Evolutionary conservation across 1,140 invertebrate species (phyloP).

Genomic region (Euborellia annulipes): DNA sequence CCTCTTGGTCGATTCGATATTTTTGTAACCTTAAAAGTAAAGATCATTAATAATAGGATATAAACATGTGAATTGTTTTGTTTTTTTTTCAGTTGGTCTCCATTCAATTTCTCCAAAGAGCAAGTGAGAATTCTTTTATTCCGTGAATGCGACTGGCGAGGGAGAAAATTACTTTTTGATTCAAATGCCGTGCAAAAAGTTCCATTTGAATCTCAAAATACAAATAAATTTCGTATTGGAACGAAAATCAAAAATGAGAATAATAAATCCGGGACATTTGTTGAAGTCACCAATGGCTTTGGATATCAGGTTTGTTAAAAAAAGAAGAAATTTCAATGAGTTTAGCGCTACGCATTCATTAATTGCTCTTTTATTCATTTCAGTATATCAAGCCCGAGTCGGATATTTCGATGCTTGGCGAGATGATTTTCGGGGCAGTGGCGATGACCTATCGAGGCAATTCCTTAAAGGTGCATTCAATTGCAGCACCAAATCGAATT

Average conservation of each 20-base stretch:
- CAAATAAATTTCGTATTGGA: constrained; percentile 18
- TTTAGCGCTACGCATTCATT: no score
- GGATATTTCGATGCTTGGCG: constrained; percentile 58
- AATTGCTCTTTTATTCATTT: constrained; percentile 11
- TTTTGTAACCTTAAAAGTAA: not conserved
- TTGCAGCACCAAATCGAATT: constrained; percentile 50
- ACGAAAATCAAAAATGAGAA: constrained; percentile 17
- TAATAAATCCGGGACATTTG: constrained; percentile 17
- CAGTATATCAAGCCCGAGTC: constrained; percentile 42
- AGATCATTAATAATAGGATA: constrained; percentile 8
- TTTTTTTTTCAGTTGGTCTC: constrained; percentile 22
- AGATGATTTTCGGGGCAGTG: constrained; percentile 81
- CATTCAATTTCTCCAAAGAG: constrained; percentile 37
- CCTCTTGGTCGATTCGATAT: constrained; percentile 20
- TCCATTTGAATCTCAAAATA: constrained; percentile 16
- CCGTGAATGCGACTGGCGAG: constrained; percentile 66
- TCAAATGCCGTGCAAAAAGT: constrained; percentile 52
- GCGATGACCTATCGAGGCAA: constrained; percentile 71
- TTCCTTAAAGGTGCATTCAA: constrained; percentile 49
- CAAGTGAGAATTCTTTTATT: constrained; percentile 66
- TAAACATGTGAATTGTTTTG: constrained; percentile 5
- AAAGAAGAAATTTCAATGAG: no score
- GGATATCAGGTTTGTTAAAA: constrained; percentile 32
- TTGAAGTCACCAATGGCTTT: constrained; percentile 35
- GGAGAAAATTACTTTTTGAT: constrained; percentile 68